Evolutionary conservation across 2,888 invertebrate species (phyloP), one percentile per base, ranked within the genome.

Genomic region (Dusona sp.): DNA sequence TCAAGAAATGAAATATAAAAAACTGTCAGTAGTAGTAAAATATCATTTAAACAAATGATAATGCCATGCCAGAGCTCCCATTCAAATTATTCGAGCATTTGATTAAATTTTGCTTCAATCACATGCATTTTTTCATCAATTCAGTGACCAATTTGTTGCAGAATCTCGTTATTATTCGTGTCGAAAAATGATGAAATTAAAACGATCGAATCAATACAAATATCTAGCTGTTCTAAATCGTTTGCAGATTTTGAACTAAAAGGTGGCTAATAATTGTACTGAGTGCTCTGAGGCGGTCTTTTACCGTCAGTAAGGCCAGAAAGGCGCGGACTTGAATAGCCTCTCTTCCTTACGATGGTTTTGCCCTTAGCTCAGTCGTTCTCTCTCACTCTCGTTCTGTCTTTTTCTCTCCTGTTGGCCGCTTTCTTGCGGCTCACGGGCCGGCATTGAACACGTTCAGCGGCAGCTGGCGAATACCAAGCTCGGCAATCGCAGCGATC

Each of bases 381-480:
- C 67, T 61, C 79, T 74, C 57, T 75, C 64, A 45, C 78, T 81
- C 78, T 73, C 61, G 36, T 77, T 73, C 61, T 54, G 67, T 68
- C 54, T 73, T 86, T 88, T 88, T 87, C 88, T 88, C 86, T 88
- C 88, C 87, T 86, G 84, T 85, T 88, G 90, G 90, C 90, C 91
- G 92, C 92, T 92, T 92, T 93, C 92, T 93, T 92, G 92, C 61
- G 70, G 80, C 92, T 91, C 87, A 90, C 90, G 91, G 91, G 89
- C 92, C 93, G 92, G 93, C 93, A 93, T 93, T 92, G 93, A 93
- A 93, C 93, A 93, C 93, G 92, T 92, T 93, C 92, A 93, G 92
- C 93, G 93, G 93, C 94, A 94, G 93, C 94, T 93, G 94, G 93
- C 93, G 92, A 93, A 93, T 93, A 91, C 93, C 92, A 91, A 65